A percentile compares a stretch with the other conserved stretches of the same genome.
Evolutionary conservation across 2,888 invertebrate species (phyloP).

Genomic region (Acrobeloides nanus): DNA sequence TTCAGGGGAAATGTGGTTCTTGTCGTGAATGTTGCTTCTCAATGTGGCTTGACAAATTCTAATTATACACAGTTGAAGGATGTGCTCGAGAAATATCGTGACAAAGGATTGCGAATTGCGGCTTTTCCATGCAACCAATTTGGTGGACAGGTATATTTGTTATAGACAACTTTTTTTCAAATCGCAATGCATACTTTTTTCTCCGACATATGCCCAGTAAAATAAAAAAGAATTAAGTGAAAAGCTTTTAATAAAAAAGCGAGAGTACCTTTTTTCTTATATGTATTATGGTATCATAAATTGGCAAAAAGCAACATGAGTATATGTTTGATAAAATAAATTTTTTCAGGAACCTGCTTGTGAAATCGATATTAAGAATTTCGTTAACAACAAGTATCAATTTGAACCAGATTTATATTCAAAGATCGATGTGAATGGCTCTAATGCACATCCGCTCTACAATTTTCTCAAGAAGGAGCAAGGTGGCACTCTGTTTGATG

Average conservation of each 20-base stretch:
- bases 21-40: constrained; percentile 78
- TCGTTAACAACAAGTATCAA: constrained; percentile 52
- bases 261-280: too few relatives aligned
- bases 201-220: too few relatives aligned
- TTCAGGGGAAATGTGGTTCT: constrained; percentile 66
- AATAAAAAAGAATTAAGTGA: too few relatives aligned
- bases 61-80: constrained; percentile 71
- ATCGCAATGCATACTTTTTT: too few relatives aligned
- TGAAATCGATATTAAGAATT: constrained; percentile 65
- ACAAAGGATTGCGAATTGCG: constrained; percentile 69
- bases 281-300: too few relatives aligned
- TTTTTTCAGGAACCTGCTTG: constrained; percentile 67
- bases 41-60: constrained; percentile 71
- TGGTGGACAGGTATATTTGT: constrained; percentile 57
- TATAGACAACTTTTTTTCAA: too few relatives aligned
- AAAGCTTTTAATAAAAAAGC: too few relatives aligned
- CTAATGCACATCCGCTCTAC: constrained; percentile 65
- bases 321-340: too few relatives aligned
- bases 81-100: constrained; percentile 67
- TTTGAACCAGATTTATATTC: constrained; percentile 60
- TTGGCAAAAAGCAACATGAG: too few relatives aligned
- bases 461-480: constrained; percentile 63
- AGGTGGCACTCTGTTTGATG: constrained; percentile 57
- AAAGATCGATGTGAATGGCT: constrained; percentile 68
- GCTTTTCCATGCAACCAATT: constrained; percentile 85